Percentiles rank a stretch among this genome's conserved stretches.
phyloP scores from a whole-genome alignment of 2,113 vertebrate species.

The Tretioscincus oriximinensis region DNA sequence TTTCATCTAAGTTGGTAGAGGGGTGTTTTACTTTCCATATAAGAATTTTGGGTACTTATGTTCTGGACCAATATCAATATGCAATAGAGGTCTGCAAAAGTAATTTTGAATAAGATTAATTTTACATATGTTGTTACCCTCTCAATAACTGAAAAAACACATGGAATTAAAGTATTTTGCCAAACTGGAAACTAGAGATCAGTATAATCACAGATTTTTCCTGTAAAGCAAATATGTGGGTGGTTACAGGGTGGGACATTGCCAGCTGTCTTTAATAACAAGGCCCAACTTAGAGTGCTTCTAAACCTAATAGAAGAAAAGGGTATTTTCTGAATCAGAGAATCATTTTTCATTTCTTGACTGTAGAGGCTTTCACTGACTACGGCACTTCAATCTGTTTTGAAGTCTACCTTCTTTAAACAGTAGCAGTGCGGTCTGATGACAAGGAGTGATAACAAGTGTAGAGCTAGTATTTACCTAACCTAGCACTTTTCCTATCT shows the following conservation, averaged over 20 bases:
- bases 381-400: not conserved
- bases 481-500: not conserved
- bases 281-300: conserved; percentile 33
- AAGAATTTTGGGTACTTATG: conserved; percentile 24
- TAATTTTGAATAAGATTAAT: conserved; percentile 48
- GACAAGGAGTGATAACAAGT: not conserved
- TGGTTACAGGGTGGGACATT: conserved; percentile 29
- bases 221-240: conserved; percentile 25
- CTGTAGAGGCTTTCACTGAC: conserved; percentile 22
- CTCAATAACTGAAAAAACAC: conserved; percentile 64
- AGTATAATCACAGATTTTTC: conserved; percentile 56
- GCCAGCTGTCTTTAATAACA: conserved; percentile 63
- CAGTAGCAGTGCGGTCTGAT: conserved; percentile 11
- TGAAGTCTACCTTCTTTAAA: not conserved
- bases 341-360: conserved; percentile 17
- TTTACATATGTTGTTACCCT: conserved; percentile 50
- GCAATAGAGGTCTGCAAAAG: conserved; percentile 43
- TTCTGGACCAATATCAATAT: conserved; percentile 40
- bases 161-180: conserved; percentile 57
- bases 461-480: conserved; percentile 16
- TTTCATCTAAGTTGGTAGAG: conserved; percentile 22
- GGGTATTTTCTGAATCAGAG: conserved; percentile 38
- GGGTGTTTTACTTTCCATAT: conserved; percentile 14
- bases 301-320: conserved; percentile 49
- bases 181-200: conserved; percentile 58